Percentiles rank a stretch among this genome's conserved stretches.
Conservation (phyloP, 1,140 invertebrate species). For the Daktulosphaira vitifoliae region DNA sequence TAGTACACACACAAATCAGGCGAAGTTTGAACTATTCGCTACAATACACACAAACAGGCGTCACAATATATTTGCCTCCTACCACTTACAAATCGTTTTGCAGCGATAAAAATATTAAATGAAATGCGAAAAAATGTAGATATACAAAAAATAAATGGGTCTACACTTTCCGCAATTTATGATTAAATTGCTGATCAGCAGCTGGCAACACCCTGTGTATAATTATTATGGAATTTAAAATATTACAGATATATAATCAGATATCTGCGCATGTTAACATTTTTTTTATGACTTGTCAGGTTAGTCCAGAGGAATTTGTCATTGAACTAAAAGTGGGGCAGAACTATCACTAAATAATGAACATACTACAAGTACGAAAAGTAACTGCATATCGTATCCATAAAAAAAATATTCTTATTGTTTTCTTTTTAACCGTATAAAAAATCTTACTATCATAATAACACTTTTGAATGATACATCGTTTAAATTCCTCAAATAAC, state of each 20-base stretch:
- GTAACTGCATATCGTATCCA: conserved; percentile 20
- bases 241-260: conserved; percentile 7
- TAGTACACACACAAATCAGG: too few species aligned
- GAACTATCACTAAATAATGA: conserved; percentile 34
- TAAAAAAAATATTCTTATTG: conserved; percentile 20
- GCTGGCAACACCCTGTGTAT: conserved; percentile 3
- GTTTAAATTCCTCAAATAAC: too few species aligned
- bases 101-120: too few species aligned
- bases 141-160: too few species aligned
- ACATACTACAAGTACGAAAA: conserved; percentile 22
- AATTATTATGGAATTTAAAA: conserved; percentile 21
- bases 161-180: too few species aligned
- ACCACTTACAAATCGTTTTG: too few species aligned
- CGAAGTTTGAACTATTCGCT: too few species aligned
- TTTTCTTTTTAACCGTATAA: conserved; percentile 2
- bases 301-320: conserved; percentile 32
- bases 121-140: too few species aligned
- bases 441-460: too few species aligned
- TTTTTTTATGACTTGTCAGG: conserved; percentile 32
- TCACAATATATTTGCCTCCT: too few species aligned
- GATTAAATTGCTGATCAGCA: background rate
- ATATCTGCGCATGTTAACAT: conserved; percentile 11
- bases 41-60: too few species aligned
- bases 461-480: too few species aligned
- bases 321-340: conserved; percentile 33